Base-by-base conservation (phyloP, 2,888 invertebrate species). In the Athrips mouffetella region DNA sequence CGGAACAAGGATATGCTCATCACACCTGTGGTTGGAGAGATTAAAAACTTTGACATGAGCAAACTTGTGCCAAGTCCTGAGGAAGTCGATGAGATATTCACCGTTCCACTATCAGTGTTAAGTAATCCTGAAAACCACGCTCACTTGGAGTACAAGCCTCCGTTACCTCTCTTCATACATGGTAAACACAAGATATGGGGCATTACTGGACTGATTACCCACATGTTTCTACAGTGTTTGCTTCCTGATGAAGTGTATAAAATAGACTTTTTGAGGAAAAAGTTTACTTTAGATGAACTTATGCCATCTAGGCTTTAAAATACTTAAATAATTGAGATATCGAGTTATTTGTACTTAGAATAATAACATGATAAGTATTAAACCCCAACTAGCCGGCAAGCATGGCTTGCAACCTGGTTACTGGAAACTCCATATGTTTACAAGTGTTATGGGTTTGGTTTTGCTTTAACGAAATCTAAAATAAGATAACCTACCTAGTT, bases 11-110 rank as follows among this genome's bases (percentile, higher is more conserved):
- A 89, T 40, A 82, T 92, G 18, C 74, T 90, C 15, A 93, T 96
- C 18, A 90, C 92, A 57, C 96, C 96, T 0, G 91, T 96, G 1
- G 83, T 96, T 15, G 96, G 94, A 0, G 53, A 66, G 8, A 65
- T 88, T 33, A 79, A 71, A 40, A 82, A 93, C 59, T 89, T 92
- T 11, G 73, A 89, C 8, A 66, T 86, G 0, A 61, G 70, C 0
- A 74, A 80, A 41, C 79, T 96, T 20, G 80, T 85, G 46, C 79
- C 93, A 0, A 96, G 92, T 73, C 71, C 71, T 0, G 73, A 90
- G 41, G 97, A 97, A 84, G 97, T 97, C 0, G 94, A 94, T 29
- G 91, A 93, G 60, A 92, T 93, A 0, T 96, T 96, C 63, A 90
- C 92, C 1, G 89, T 95, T 20, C 89, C 93, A 0, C 74, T 97